Conservation (phyloP, 2,888 invertebrate genomes). For the Calameuta idolon region DNA sequence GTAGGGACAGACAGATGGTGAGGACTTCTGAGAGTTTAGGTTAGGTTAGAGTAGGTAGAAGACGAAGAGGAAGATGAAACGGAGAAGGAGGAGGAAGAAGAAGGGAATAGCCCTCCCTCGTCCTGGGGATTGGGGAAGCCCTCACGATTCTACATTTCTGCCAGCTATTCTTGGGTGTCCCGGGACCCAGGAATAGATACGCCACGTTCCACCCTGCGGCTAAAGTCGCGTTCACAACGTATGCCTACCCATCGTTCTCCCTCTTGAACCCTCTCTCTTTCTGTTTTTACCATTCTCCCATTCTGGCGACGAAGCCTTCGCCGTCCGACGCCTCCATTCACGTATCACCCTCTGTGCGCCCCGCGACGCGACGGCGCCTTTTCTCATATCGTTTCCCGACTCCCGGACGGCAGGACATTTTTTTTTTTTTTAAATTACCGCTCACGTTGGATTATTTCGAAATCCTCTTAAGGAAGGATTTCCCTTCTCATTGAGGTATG, state of each 20-base stretch:
- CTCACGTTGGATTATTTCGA: too few relatives aligned
- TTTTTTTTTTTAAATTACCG: too few relatives aligned
- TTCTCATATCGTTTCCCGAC: too few relatives aligned
- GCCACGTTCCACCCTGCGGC: slow-evolving; percentile 27
- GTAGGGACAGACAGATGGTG: background rate
- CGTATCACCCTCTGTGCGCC: too few relatives aligned
- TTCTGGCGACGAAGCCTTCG: background rate
- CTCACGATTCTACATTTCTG: slow-evolving; percentile 39
- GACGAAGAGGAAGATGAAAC: slow-evolving; percentile 21
- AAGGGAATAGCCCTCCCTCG: slow-evolving; percentile 15
- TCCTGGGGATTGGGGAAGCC: slow-evolving; percentile 51
- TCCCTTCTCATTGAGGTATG: too few relatives aligned
- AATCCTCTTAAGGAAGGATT: too few relatives aligned
- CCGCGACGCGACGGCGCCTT: background rate
- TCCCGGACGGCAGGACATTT: too few relatives aligned
- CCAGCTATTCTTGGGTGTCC: slow-evolving; percentile 50
- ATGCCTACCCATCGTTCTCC: too few relatives aligned
- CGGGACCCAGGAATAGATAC: slow-evolving; percentile 47
- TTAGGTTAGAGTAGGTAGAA: slow-evolving; percentile 23
- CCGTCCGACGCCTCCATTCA: background rate
- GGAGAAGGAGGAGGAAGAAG: slow-evolving; percentile 10
- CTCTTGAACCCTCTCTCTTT: background rate
- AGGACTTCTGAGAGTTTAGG: background rate
- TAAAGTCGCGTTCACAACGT: slow-evolving; percentile 33
- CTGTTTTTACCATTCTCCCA: background rate